These are phyloP conservation scores for Pelochelys cantorii DNA, from an alignment of 2,797 vertebrate species.

Conservation along the genomic window DNA sequence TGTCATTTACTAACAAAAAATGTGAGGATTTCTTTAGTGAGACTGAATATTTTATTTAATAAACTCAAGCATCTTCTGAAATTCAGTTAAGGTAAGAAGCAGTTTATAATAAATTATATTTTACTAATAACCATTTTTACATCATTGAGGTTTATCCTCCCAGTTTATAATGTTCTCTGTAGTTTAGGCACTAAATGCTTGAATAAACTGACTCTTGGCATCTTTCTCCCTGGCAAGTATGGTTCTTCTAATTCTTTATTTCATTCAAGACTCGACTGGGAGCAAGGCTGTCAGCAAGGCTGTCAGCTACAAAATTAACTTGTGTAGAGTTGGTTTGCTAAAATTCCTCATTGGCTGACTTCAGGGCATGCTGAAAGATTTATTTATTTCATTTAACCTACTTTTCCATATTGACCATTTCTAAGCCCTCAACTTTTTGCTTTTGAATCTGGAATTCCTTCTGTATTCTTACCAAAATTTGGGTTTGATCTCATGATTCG, in stretches of 20 bases:
- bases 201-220: neutral
- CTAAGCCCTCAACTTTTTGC: neutral
- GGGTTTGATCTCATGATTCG: neutral
- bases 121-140: neutral
- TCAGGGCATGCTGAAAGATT: neutral
- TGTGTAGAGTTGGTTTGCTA: neutral
- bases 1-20: neutral
- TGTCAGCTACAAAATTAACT: neutral
- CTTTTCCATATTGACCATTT: neutral
- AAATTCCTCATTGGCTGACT: neutral
- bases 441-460: neutral
- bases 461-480: neutral
- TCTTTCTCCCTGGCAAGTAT: neutral
- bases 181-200: neutral
- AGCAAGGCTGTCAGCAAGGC: neutral
- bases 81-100: neutral
- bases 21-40: neutral
- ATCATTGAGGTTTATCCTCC: neutral
- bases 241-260: neutral
- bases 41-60: neutral
- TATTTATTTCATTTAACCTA: neutral
- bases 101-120: neutral
- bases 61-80: neutral
- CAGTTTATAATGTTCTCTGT: neutral
- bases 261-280: neutral